Evolutionary conservation across 2,888 invertebrate genomes (phyloP).

Genomic region (Anticlea derivata): DNA sequence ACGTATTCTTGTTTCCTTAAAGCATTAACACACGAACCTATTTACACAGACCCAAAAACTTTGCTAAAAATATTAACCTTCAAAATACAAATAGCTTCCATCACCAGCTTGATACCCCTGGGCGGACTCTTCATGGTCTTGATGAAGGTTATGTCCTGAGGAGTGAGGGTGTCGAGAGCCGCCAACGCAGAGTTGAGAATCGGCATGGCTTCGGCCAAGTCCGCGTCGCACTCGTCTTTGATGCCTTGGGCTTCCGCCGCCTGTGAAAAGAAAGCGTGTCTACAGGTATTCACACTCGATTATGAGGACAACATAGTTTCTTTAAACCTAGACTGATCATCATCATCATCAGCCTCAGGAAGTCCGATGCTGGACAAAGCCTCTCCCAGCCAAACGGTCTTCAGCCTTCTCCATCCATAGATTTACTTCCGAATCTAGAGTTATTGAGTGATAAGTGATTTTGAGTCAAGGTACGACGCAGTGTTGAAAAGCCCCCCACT

Average conservation of each 20-base stretch:
- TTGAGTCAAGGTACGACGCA: too few species aligned
- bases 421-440: too few species aligned
- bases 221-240: constrained; percentile 96
- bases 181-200: constrained; percentile 93
- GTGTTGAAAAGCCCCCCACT: too few species aligned
- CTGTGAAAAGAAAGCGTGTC: constrained; percentile 41
- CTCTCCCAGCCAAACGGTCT: too few species aligned
- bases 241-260: constrained; percentile 91
- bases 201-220: constrained; percentile 95
- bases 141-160: constrained; percentile 95
- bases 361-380: too few species aligned
- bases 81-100: constrained; percentile 98
- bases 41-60: too few species aligned
- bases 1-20: constrained; percentile 10
- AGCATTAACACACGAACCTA: constrained; percentile 11
- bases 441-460: too few species aligned
- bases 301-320: too few species aligned
- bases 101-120: constrained; percentile 92
- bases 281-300: too few species aligned
- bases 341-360: too few species aligned
- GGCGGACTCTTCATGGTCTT: constrained; percentile 99
- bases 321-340: too few species aligned
- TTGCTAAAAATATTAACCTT: constrained; percentile 85
- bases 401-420: too few species aligned
- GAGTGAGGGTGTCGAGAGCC: constrained; percentile 95